Base-by-base conservation (phyloP, 2,797 vertebrate species). In the Lagocephalus sceleratus region DNA sequence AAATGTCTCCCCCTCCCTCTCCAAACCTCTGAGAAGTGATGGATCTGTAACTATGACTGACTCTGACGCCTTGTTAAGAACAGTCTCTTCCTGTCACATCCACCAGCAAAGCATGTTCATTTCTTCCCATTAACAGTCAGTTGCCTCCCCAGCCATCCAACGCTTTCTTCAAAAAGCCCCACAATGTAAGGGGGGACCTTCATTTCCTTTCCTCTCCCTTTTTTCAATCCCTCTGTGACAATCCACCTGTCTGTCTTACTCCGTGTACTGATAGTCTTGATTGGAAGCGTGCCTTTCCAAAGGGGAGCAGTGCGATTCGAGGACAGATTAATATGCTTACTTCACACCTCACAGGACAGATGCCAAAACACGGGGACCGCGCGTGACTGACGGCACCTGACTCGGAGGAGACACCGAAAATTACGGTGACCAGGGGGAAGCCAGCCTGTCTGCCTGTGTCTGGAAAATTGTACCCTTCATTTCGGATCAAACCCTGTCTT, bases 21-120 rank as follows among this genome's bases (percentile, higher is more conserved):
- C 63, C 22, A 38, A 56, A 68, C 75, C 60, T 76, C 76, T 66
- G 78, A 87, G 83, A 84, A 83, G 79, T 89, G 89, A 90, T 90
- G 90, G 88, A 90, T 91, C 85, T 87, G 83, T 86, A 90, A 87
- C 88, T 88, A 84, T 86, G 86, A 89, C 80, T 85, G 86, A 89
- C 85, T 89, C 82, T 90, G 88, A 90, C 79, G 82, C 83, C 89
- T 90, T 89, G 88, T 90, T 91, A 90, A 89, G 85, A 91, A 84
- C 85, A 88, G 86, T 89, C 86, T 88, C 86, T 87, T 81, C 75
- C 84, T 83, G 88, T 91, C 90, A 90, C 83, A 90, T 89, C 87
- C 83, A 71, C 80, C 87, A 86, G 86, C 85, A 82, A 82, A 82
- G 70, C 76, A 16, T 79, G 85, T 88, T 90, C 86, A 89, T 89